Conservation (phyloP, 2,113 vertebrate genomes). For the Triplophysa dalaica region DNA sequence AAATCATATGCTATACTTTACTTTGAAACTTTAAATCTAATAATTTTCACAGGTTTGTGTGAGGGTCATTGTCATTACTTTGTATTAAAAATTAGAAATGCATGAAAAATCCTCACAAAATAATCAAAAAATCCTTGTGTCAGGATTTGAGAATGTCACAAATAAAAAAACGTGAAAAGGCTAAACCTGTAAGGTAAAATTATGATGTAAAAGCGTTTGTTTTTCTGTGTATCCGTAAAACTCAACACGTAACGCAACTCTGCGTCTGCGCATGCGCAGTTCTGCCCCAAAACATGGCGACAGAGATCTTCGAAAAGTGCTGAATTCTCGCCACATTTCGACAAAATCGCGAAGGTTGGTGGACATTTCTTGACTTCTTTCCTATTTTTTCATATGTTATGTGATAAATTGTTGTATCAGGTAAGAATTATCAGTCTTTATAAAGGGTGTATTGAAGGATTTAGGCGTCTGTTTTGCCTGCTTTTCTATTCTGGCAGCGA, state of each 20-base stretch:
- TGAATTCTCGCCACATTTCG: constrained; percentile 54
- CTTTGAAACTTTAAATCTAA: no score
- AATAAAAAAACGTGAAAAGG: no score
- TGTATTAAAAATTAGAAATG: no score
- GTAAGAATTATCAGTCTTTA: neutral
- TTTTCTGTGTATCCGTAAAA: constrained; percentile 11
- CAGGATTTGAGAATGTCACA: no score
- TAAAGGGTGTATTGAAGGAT: neutral
- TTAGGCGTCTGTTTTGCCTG: neutral
- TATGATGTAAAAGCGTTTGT: no score
- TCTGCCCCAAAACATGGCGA: constrained; percentile 60
- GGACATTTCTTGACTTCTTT: neutral
- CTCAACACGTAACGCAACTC: constrained; percentile 38
- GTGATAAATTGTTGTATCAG: neutral
- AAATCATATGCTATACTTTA: no score
- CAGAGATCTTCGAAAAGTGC: constrained; percentile 56
- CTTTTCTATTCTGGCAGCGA: neutral
- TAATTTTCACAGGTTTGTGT: no score
- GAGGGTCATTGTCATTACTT: no score
- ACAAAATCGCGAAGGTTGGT: constrained; percentile 56
- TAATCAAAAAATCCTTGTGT: no score
- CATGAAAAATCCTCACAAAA: no score
- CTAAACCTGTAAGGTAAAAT: no score
- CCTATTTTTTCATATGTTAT: neutral
- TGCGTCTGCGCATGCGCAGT: constrained; percentile 56